These are phyloP conservation scores for Synanceia verrucosa DNA, from an alignment of 2,797 vertebrate species.

Conservation along the genomic window DNA sequence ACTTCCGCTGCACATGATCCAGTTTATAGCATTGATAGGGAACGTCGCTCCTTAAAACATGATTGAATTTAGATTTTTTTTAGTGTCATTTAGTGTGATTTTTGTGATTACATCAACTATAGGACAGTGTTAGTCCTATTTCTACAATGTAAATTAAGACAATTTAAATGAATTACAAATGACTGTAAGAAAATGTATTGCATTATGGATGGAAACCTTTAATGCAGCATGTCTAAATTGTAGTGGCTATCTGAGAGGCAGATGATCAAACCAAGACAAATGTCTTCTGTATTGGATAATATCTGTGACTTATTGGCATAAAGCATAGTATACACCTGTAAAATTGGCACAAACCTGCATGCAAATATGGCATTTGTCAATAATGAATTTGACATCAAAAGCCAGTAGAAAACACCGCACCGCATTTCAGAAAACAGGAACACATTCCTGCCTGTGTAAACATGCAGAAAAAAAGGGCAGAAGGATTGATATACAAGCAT, in stretches of 20 bases:
- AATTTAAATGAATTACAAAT: slow-evolving; percentile 10
- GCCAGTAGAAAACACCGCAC: slow-evolving; percentile 56
- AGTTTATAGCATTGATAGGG: neutral
- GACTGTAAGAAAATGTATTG: neutral
- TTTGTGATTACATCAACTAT: neutral
- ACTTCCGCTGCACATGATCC: neutral
- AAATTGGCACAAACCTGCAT: slow-evolving; percentile 85
- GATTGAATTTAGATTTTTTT: neutral
- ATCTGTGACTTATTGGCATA: slow-evolving; percentile 45
- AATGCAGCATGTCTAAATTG: slow-evolving; percentile 40
- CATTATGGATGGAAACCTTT: slow-evolving; percentile 43
- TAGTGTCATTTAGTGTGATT: neutral
- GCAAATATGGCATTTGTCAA: slow-evolving; percentile 64
- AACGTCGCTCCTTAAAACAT: slow-evolving; percentile 12
- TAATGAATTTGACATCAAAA: slow-evolving; percentile 36
- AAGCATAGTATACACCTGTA: slow-evolving; percentile 83
- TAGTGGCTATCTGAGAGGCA: slow-evolving; percentile 28
- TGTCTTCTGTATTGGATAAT: slow-evolving; percentile 53
- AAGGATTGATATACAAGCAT: slow-evolving; percentile 13
- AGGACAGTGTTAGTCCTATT: neutral
- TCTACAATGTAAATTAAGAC: neutral
- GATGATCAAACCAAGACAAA: slow-evolving; percentile 22
- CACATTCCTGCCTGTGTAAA: slow-evolving; percentile 42
- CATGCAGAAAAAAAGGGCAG: slow-evolving; percentile 29
- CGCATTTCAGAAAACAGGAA: slow-evolving; percentile 54